Evolutionary conservation across 2,113 vertebrate species (phyloP).

Genomic region (Progne subis): DNA sequence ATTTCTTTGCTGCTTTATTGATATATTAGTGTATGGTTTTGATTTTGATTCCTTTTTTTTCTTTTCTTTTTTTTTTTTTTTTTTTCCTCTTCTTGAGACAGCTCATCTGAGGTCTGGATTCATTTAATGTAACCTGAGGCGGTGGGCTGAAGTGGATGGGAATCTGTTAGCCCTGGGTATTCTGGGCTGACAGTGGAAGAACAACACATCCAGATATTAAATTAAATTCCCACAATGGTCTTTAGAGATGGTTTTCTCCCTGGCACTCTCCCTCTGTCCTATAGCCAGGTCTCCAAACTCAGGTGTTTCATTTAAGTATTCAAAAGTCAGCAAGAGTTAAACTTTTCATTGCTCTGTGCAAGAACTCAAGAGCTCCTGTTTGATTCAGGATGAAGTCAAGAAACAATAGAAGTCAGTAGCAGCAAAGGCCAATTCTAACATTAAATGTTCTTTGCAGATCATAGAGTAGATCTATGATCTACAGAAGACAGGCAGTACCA

Average conservation of each 20-base stretch:
- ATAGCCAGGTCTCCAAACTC: neutral
- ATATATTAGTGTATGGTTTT: neutral
- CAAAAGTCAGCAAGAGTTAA: neutral
- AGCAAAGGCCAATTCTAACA: neutral
- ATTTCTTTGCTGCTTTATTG: neutral
- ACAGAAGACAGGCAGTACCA: neutral
- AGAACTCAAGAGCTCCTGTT: neutral
- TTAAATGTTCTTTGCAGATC: neutral
- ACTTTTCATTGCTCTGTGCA: neutral
- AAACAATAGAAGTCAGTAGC: neutral
- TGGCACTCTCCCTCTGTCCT: neutral
- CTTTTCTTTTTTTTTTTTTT: neutral
- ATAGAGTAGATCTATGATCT: neutral
- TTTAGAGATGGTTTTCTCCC: neutral
- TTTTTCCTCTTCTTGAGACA: neutral
- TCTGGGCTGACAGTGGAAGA: neutral
- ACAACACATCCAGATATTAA: neutral
- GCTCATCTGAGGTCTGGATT: conserved; percentile 14
- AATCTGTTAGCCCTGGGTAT: neutral
- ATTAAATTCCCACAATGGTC: neutral
- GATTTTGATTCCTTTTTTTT: neutral
- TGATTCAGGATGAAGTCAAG: neutral
- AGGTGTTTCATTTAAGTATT: neutral
- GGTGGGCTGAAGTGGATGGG: neutral
- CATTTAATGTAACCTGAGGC: conserved; percentile 4